Conservation (phyloP, 2,797 vertebrate species). For the Tragopan temminckii region DNA sequence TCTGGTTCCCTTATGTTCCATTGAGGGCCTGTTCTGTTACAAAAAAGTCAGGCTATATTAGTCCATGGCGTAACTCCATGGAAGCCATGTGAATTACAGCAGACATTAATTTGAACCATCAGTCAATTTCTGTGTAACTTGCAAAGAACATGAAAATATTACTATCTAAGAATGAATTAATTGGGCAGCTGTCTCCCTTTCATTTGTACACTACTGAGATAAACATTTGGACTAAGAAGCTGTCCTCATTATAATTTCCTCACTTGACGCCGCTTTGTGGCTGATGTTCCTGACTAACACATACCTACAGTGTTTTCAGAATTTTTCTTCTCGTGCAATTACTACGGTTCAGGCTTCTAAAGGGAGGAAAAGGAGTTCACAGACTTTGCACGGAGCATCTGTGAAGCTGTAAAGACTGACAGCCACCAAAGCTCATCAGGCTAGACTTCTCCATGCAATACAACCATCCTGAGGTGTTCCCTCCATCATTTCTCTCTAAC, state of each 20-base stretch:
- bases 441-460: background rate
- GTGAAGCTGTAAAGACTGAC: background rate
- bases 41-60: background rate
- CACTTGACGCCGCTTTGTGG: background rate
- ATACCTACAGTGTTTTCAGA: background rate
- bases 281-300: background rate
- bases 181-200: conserved; percentile 37
- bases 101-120: conserved; percentile 10
- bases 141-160: background rate
- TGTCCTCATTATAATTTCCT: background rate
- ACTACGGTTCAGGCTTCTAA: background rate
- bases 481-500: background rate
- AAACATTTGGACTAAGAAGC: conserved; percentile 44
- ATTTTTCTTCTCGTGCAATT: background rate
- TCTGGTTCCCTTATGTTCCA: background rate
- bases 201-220: background rate
- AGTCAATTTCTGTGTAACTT: background rate
- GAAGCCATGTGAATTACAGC: background rate
- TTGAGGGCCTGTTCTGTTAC: background rate
- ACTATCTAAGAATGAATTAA: background rate
- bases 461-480: background rate
- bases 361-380: background rate
- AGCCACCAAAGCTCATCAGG: background rate
- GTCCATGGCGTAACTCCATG: background rate
- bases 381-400: background rate